Evolutionary conservation across 2,888 invertebrate species (phyloP), one percentile per base, ranked within the genome.

Genomic region (Melinaea marsaeus): DNA sequence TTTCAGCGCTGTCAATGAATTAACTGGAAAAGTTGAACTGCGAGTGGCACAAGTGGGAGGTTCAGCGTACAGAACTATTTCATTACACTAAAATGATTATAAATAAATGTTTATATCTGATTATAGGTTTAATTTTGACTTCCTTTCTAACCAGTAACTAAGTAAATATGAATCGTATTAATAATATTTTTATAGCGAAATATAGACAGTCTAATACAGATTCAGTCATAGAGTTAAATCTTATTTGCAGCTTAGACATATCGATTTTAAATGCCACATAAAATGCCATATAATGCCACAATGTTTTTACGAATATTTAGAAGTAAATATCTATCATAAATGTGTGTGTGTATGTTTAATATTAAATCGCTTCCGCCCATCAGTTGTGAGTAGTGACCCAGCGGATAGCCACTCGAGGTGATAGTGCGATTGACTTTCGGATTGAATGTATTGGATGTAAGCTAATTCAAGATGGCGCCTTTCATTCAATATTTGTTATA

Each of bases 1-100:
- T 73, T 72, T 71, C 67, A 74, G 66, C 58, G 58, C 60, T 71
- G 69, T 72, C 72, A 69, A 70, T 72, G 67, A 74, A 74, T 74
- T 72, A 72, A 66, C 67, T 58, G 42, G 59, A 54, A 65, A 63
- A 57, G 60, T 62, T 60, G 55, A 59, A 62, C 6, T 42, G 57
- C 7, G 51, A 34, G n/a, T 60, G 66, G 56, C 22, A 13, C 32
- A 57, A 66, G 62, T 9, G 48, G 13, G 48, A 35, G 60, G n/a
- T 37, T 1, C 2, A 59, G 65, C 66, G 69, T 34, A 4, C 22
- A 9, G 47, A 34, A 47, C 58, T 60, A 13, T n/a, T 9, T 42
- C 9, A 6, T 9, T 42, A 9, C 11, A 42, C 42, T 42, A 42
- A 9, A 42, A 22, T 22, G 22, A 22, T 22, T 22, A 22, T 22